Percentiles rank a stretch among this genome's conserved stretches.
phyloP scores from a whole-genome alignment of 2,797 vertebrate species.

The Danio kyathit region DNA sequence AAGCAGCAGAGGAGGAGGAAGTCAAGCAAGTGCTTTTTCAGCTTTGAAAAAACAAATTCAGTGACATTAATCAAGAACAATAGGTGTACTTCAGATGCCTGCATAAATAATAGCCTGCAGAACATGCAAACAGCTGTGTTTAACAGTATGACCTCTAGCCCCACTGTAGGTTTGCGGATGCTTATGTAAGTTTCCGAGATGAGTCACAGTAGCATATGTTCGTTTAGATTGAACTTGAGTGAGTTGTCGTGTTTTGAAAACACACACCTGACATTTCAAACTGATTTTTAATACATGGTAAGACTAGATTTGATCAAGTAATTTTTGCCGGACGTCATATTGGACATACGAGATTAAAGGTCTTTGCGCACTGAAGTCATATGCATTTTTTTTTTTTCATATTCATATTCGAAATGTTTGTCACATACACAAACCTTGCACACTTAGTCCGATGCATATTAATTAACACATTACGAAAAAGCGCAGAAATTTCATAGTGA shows the following conservation, averaged over 20 bases:
- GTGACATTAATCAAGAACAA: conserved; percentile 30
- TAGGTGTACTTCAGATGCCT: conserved; percentile 25
- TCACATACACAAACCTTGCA: too few relatives aligned
- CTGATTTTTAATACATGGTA: too few relatives aligned
- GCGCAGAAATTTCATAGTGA: too few relatives aligned
- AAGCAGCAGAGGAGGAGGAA: conserved; percentile 1
- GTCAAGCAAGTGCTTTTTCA: conserved; percentile 16
- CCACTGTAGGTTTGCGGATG: conserved; percentile 18
- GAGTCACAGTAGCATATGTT: conserved; percentile 37
- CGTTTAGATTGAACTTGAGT: neutral
- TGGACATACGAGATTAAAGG: too few relatives aligned
- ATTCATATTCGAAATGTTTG: too few relatives aligned
- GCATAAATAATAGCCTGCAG: conserved; percentile 36
- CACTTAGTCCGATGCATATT: too few relatives aligned
- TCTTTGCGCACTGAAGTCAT: too few relatives aligned
- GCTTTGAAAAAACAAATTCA: conserved; percentile 21
- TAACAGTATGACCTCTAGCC: conserved; percentile 30
- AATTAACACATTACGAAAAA: too few relatives aligned
- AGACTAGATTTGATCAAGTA: too few relatives aligned
- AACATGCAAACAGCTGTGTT: conserved; percentile 25
- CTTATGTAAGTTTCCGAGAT: conserved; percentile 30
- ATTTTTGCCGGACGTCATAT: too few relatives aligned
- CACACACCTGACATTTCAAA: too few relatives aligned
- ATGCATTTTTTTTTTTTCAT: too few relatives aligned
- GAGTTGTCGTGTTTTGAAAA: neutral